Percentiles rank a stretch among this genome's conserved stretches.
These are phyloP conservation scores for Pristiophorus japonicus DNA, from an alignment of 2,113 vertebrate genomes.

Conservation along the genomic window DNA sequence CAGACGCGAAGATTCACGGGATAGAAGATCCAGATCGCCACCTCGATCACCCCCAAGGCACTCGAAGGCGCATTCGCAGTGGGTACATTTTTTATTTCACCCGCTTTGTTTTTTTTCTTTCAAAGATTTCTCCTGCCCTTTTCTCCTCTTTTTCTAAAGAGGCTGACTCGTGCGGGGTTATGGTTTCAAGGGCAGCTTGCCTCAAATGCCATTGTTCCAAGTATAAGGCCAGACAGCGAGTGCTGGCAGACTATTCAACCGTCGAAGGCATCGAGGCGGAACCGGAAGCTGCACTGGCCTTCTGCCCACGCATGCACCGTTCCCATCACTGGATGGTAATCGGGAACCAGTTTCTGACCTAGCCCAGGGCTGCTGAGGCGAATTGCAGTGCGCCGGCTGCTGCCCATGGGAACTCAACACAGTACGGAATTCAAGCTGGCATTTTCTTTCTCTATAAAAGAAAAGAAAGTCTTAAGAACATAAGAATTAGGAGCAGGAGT, in stretches of 20 bases:
- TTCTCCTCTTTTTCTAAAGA: background rate
- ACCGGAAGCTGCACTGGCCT: background rate
- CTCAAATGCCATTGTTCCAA: background rate
- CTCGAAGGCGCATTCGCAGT: conserved; percentile 45
- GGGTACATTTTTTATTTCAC: conserved; percentile 43
- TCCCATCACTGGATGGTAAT: background rate
- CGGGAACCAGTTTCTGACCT: background rate
- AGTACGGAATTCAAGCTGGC: background rate
- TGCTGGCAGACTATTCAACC: background rate
- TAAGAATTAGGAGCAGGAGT: too few species aligned
- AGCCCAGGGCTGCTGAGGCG: background rate
- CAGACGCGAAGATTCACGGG: conserved; percentile 39
- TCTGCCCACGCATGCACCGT: background rate
- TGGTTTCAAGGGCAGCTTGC: background rate
- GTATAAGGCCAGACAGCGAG: too few species aligned
- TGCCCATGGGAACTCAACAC: background rate
- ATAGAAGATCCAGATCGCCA: conserved; percentile 45
- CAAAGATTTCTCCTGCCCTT: background rate
- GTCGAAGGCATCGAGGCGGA: background rate
- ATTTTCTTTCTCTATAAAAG: background rate
- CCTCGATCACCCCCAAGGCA: conserved; percentile 44
- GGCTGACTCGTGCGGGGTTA: background rate
- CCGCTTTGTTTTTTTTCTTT: background rate
- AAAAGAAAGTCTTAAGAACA: too few species aligned
- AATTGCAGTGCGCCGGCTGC: background rate